Evolutionary conservation across 2,113 vertebrate species (phyloP), one percentile per base, ranked within the genome.

Genomic region (Myocastor coypus): DNA sequence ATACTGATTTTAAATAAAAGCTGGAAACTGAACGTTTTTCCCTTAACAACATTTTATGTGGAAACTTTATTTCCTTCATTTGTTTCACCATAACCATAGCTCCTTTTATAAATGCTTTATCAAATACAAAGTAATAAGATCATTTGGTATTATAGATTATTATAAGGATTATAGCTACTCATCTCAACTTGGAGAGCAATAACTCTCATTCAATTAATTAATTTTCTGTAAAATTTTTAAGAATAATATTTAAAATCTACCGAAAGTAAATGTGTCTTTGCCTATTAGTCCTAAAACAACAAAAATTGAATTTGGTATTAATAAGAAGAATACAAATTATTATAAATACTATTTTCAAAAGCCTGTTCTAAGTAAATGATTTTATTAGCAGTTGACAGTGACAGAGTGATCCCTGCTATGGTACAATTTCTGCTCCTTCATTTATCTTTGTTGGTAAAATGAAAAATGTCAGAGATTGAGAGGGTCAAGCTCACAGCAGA

Each of bases 391-490:
- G 87, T 55, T 97, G 98, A 98, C 97, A 97, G 42, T 98, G 97
- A 98, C 96, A 94, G 96, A 98, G 97, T 11, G 93, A 95, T 87
- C 78, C 73, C 75, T 87, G 88, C 92, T 0, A 0, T 85, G 73
- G 86, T 96, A 98, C 97, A 98, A 96, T 98, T 98, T 98, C 96
- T 98, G 40, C 63, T 86, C 52, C 50, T 98, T 96, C 97, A 98
- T 98, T 98, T 98, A 82, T 98, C 98, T 98, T 98, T 98, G 82
- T 97, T 98, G 97, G 95, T 98, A 97, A 98, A 98, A 98, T 92
- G 73, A 98, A 77, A 71, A 94, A 69, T 98, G 98, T 98, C 97
- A 98, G 95, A 98, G 97, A 97, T 93, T 98, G 82, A 95, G 55
- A 94, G 90, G 89, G 52, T 95, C 8, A 22, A 97, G 83, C 83